phyloP scores from a whole-genome alignment of 2,888 invertebrate species.

The Chloroclystis v-ata region DNA sequence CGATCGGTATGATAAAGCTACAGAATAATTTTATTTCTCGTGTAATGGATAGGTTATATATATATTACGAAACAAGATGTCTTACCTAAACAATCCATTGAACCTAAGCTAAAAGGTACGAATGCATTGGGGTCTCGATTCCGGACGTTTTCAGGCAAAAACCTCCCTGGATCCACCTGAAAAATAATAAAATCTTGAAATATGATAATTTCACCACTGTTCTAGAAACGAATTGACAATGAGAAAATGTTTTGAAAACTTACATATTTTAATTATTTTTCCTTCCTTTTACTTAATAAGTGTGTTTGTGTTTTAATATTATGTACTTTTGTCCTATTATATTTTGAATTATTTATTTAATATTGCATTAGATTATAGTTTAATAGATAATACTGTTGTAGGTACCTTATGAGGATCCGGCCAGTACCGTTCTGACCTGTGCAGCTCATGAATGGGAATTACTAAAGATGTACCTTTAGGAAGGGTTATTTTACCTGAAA shows the following conservation, averaged over 20 bases:
- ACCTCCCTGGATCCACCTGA: slow-evolving; percentile 54
- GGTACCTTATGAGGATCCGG: slow-evolving; percentile 38
- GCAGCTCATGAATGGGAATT: slow-evolving; percentile 56
- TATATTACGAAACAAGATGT: too few relatives aligned
- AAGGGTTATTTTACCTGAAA: slow-evolving; percentile 51
- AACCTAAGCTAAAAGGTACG: slow-evolving; percentile 60
- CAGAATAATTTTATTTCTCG: too few relatives aligned
- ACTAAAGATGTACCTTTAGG: slow-evolving; percentile 56
- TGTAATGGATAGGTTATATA: too few relatives aligned
- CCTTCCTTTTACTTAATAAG: too few relatives aligned
- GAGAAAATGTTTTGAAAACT: too few relatives aligned
- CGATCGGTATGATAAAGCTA: too few relatives aligned
- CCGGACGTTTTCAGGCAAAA: slow-evolving; percentile 51
- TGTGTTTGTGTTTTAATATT: too few relatives aligned
- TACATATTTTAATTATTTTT: too few relatives aligned
- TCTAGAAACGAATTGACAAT: too few relatives aligned
- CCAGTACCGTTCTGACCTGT: slow-evolving; percentile 57
- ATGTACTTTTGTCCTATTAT: too few relatives aligned
- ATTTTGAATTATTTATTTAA: background rate
- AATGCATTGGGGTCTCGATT: slow-evolving; percentile 56
- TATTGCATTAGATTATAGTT: background rate
- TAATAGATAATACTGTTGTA: background rate
- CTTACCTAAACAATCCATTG: slow-evolving; percentile 66
- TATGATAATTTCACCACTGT: too few relatives aligned
- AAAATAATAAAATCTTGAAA: too few relatives aligned